Evolutionary conservation across 2,888 invertebrate species (phyloP), one percentile per base, ranked within the genome.

Genomic region (Rhorus exstirpatorius): DNA sequence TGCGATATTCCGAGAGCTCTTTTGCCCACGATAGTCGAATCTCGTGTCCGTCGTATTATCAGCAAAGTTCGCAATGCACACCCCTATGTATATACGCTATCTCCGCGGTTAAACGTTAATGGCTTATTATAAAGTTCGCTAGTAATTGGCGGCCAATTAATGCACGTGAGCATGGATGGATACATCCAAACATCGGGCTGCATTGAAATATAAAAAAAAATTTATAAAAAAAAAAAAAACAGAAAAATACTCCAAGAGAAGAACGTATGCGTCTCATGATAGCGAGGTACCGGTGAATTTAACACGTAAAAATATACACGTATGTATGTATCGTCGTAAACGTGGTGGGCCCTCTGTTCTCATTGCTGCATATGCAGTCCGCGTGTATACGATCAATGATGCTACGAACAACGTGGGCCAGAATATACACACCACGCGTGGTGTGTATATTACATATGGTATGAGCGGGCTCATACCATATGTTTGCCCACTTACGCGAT

Each of bases 21-120:
- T 26, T 3, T 10, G 14, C n/a, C 12, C 41, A 24, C 17, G 26
- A 31, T 63, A 38, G 41, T n/a, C 61, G n/a, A 74, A 74, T 53
- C 61, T 74, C 53, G 49, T 53, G 46, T 2, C 24, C 17, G 24
- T 51, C 26, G 51, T 38, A 41, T 41, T 53, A 74, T 74, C 41
- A 51, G 17, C 17, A 53, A 21, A 12, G n/a, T 26, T 26, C 4
- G 31, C 21, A 61, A 63, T 24, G 14, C 3, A 21, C 3, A 63
- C 14, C 24, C 8, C 44, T 14, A 24, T 14, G 24, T 8, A 41
- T 41, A 26, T 35, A 49, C 31, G 12, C 44, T 58, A 41, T 46
- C 24, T 41, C 26, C 26, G 58, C 49, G 26, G 17, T 31, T 35
- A n/a, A 49, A 49, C 7, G 17, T 31, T 26, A 44, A 70, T 58